phyloP scores from a whole-genome alignment of 1,140 invertebrate species.

The Drosophila biarmipes region DNA sequence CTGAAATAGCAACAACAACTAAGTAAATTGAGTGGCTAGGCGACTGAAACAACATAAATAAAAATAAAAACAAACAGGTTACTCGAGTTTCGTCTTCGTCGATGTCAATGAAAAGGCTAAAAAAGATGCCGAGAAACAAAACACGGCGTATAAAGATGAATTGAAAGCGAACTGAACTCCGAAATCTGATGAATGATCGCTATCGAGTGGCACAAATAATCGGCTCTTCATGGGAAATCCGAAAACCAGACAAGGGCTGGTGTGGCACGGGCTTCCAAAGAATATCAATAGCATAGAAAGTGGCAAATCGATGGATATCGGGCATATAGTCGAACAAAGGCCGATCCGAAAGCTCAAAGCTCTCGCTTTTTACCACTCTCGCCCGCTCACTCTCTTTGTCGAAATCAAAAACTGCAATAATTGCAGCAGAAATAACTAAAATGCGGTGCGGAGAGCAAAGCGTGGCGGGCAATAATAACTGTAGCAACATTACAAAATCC shows the following conservation, averaged over 20 bases:
- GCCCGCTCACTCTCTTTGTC: slow-evolving; percentile 56
- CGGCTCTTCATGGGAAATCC: slow-evolving; percentile 3
- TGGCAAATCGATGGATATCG: slow-evolving; percentile 46
- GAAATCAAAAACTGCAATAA: slow-evolving; percentile 71
- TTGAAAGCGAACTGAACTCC: slow-evolving; percentile 49
- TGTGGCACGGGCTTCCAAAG: slow-evolving; percentile 35
- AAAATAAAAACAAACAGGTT: slow-evolving; percentile 73
- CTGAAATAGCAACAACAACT: slow-evolving; percentile 30
- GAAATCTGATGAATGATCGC: slow-evolving; percentile 58
- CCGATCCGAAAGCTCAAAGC: slow-evolving; percentile 48
- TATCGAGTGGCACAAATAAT: slow-evolving; percentile 23
- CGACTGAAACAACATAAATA: slow-evolving; percentile 28
- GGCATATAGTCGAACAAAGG: slow-evolving; percentile 29
- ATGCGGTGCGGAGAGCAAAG: slow-evolving; percentile 62
- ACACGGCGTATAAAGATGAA: slow-evolving; percentile 45
- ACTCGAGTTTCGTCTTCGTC: slow-evolving; percentile 75
- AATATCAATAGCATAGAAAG: slow-evolving; percentile 64
- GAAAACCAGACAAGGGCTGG: slow-evolving; percentile 20
- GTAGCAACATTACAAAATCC: slow-evolving; percentile 77
- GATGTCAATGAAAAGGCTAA: slow-evolving; percentile 69
- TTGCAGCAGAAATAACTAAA: slow-evolving; percentile 56
- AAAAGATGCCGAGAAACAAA: slow-evolving; percentile 10
- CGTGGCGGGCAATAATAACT: slow-evolving; percentile 72
- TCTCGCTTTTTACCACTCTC: slow-evolving; percentile 10
- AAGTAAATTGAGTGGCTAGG: slow-evolving; percentile 40